Percentiles rank a stretch among this genome's conserved stretches.
Conservation (phyloP, 2,113 vertebrate species). For the Uria aalge region DNA sequence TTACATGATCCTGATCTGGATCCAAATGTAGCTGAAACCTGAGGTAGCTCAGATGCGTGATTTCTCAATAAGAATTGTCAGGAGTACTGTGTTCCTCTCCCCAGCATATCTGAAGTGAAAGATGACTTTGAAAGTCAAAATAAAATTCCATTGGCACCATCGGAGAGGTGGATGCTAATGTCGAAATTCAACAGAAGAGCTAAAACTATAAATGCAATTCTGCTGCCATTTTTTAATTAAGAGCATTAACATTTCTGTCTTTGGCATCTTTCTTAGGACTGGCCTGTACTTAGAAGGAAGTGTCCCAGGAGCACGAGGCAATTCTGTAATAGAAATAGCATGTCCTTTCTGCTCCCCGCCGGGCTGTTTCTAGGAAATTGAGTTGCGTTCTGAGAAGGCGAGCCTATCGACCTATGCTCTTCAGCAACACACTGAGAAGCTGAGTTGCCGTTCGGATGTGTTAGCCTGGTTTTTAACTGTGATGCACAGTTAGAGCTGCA, state of each 20-base stretch:
- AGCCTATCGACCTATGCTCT: slow-evolving; percentile 3
- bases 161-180: not conserved
- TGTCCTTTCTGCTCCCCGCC: not conserved
- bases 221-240: not conserved
- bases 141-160: not conserved
- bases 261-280: not conserved
- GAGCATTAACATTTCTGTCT: not conserved
- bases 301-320: not conserved
- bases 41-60: not conserved
- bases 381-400: slow-evolving; percentile 49
- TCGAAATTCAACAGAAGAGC: not conserved
- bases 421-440: not conserved
- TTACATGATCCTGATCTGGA: not conserved
- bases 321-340: slow-evolving; percentile 3
- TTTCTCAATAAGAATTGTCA: not conserved
- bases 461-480: not conserved
- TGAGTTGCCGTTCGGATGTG: not conserved
- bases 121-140: not conserved
- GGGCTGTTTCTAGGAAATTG: not conserved
- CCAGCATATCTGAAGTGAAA: not conserved
- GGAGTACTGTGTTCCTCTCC: not conserved
- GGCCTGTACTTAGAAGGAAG: not conserved
- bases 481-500: not conserved
- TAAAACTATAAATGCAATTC: not conserved
- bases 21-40: not conserved